phyloP scores from a whole-genome alignment of 2,888 invertebrate species.

The Drosophila nr. medialis region DNA sequence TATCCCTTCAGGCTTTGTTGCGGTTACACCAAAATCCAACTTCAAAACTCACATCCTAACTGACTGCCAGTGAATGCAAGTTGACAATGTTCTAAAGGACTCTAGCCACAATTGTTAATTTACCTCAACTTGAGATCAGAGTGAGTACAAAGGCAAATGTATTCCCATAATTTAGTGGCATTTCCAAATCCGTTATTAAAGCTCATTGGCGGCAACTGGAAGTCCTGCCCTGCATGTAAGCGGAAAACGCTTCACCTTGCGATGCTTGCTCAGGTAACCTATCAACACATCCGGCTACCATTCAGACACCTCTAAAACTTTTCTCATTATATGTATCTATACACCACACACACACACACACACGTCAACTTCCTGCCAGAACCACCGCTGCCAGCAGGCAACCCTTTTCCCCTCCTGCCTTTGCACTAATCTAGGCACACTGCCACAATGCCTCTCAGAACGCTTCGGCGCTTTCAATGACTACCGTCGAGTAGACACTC shows the following conservation, averaged over 20 bases:
- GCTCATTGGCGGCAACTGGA: neutral
- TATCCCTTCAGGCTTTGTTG: neutral
- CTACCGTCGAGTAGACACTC: constrained; percentile 70
- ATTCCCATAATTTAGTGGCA: neutral
- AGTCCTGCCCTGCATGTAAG: neutral
- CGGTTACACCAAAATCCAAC: neutral
- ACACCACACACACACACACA: constrained; percentile 17
- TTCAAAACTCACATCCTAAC: neutral
- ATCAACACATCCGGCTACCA: constrained; percentile 30
- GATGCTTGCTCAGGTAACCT: constrained; percentile 15
- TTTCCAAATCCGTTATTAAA: constrained; percentile 14
- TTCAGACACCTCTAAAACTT: constrained; percentile 60
- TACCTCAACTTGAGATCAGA: neutral
- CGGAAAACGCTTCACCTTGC: constrained; percentile 22
- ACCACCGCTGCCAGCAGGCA: neutral
- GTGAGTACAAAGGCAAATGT: neutral
- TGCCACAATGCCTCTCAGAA: constrained; percentile 43
- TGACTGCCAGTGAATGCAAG: neutral
- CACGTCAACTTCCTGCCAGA: constrained; percentile 45
- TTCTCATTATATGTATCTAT: constrained; percentile 64
- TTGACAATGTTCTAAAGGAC: neutral
- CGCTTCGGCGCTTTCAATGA: constrained; percentile 67
- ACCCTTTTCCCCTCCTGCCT: neutral
- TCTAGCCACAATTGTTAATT: neutral
- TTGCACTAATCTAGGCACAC: neutral